Conservation (phyloP, 1,140 invertebrate genomes). For the Lepidurus packardi region DNA sequence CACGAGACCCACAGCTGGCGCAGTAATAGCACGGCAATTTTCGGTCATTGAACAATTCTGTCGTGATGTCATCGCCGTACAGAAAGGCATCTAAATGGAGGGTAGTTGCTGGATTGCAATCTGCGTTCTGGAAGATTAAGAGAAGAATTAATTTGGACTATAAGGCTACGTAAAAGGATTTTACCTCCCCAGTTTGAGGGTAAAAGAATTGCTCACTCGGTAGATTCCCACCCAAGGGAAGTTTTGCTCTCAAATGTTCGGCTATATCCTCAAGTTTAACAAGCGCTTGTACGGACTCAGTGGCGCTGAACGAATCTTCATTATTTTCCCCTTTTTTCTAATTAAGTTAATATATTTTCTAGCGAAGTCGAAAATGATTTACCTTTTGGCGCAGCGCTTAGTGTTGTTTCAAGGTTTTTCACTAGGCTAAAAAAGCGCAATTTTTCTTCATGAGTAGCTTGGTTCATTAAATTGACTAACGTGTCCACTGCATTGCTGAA, state of each 20-base stretch:
- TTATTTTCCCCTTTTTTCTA: not conserved
- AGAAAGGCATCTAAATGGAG: conserved; percentile 65
- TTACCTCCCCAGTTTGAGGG: not conserved
- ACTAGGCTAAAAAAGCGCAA: not conserved
- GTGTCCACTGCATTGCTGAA: not conserved
- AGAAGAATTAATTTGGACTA: conserved; percentile 21
- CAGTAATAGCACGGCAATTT: conserved; percentile 59
- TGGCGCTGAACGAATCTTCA: not conserved
- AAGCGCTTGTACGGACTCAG: not conserved
- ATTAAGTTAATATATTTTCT: not conserved
- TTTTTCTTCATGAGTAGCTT: conserved; percentile 1
- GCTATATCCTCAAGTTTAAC: not conserved
- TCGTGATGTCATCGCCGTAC: conserved; percentile 59
- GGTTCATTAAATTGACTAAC: not conserved
- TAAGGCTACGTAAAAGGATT: conserved; percentile 23
- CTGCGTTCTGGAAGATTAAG: conserved; percentile 50
- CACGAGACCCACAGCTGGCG: conserved; percentile 55
- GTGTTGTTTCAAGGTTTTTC: not conserved
- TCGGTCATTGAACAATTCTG: conserved; percentile 54
- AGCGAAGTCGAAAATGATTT: not conserved
- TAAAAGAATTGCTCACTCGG: not conserved
- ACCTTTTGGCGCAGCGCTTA: not conserved
- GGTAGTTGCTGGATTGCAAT: conserved; percentile 54
- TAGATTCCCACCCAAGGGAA: not conserved
- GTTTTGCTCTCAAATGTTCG: not conserved